Evolutionary conservation across 2,113 vertebrate genomes (phyloP), one percentile per base, ranked within the genome.

Genomic region (Xenopus laevis): DNA sequence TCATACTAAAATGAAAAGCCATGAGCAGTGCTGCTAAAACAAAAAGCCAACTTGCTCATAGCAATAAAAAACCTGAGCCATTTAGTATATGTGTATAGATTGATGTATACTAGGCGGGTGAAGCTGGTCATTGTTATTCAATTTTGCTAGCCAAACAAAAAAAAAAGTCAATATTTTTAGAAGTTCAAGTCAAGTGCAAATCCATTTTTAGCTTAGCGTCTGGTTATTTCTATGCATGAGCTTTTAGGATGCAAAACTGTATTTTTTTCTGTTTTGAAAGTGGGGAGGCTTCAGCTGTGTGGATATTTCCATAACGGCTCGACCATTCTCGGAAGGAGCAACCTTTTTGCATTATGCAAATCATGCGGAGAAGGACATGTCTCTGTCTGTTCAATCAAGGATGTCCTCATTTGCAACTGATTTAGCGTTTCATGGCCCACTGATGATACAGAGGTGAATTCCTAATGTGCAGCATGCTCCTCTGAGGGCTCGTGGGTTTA

Each of bases 311-410:
- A 69, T 68, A 64, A 69, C 45, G 20, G 73, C 57, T 18, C 47
- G 63, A 55, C 45, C 47, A 63, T 69, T 69, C 65, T 69, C 73
- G 12, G 57, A 61, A 68, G 57, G 59, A 33, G 44, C 47, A 74
- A 33, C 58, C 73, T 69, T 76, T 69, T 76, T 76, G 66, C 73
- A 69, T 69, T 63, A 69, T 76, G 73, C 66, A 69, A 69, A 64
- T 68, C 7, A 10, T 21, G 27, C 17, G 16, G 44, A 23, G 62
- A 55, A 62, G 73, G 65, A 75, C 72, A 61, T 52, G 72, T 74
- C 55, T 68, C 45, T 47, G 18, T 63, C 65, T 57, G 74, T 70
- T 64, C 74, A 70, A 77, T 77, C 66, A 77, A 64, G 50, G 30
- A 27, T 63, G 52, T 63, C 47, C 9, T 75, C 20, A 69, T 69